A percentile compares a stretch with the other conserved stretches of the same genome.
phyloP scores from a whole-genome alignment of 2,113 vertebrate genomes.

The Peromyscus leucopus region DNA sequence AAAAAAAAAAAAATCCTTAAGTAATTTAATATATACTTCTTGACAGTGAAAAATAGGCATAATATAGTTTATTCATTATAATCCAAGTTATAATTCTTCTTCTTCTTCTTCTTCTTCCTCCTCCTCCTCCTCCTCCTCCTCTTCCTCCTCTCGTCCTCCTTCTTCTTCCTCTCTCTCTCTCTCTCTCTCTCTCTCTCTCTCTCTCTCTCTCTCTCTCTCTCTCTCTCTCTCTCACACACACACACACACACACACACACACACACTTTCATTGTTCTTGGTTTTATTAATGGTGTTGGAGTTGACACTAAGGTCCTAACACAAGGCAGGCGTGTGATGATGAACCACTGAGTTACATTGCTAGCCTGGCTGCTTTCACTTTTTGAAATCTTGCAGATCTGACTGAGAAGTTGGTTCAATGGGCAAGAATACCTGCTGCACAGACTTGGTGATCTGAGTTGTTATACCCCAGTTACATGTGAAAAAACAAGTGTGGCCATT shows the following conservation, averaged over 20 bases:
- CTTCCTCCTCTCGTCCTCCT: no score
- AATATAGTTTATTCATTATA: background rate
- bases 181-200: background rate
- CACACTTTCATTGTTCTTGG: background rate
- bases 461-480: background rate
- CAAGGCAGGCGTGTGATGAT: background rate
- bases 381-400: background rate
- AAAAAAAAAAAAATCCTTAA: background rate
- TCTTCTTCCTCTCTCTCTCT: background rate
- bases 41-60: background rate
- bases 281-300: background rate
- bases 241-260: no score
- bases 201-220: no score
- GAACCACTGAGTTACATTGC: no score
- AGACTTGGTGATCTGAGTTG: background rate
- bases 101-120: no score
- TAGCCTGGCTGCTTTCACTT: background rate
- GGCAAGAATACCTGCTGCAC: background rate
- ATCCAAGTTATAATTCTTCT: background rate
- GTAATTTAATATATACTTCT: background rate
- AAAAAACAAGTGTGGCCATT: background rate
- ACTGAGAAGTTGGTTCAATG: background rate
- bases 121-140: no score
- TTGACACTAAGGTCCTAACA: background rate
- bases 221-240: background rate